Evolutionary conservation across 2,113 vertebrate genomes (phyloP), one percentile per base, ranked within the genome.

Genomic region (Alaudala cheleensis): DNA sequence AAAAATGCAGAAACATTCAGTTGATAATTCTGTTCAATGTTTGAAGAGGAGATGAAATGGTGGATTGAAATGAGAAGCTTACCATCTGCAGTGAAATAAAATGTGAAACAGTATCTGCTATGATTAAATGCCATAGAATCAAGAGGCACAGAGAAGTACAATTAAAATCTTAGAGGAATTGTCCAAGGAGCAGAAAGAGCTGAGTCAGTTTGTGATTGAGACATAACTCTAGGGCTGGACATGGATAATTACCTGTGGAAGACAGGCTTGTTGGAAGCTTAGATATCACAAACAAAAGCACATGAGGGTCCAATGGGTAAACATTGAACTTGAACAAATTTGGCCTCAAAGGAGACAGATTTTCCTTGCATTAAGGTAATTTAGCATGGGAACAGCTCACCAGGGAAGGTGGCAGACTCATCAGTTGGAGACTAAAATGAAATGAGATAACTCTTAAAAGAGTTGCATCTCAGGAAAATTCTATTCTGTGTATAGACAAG

Each of bases 31-130:
- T 89, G 11, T 79, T 93, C 53, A 51, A 2, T 86, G 74, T 94
- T 93, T 96, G 80, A 92, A 90, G 62, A 81, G 37, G 34, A 74
- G n/a, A 79, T 57, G n/a, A 79, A 89, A 74, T 22, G 7, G 53
- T 72, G 57, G 73, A 74, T 84, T 84, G 56, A 84, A 95, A 96
- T 89, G 61, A 84, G 80, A 78, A 73, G 60, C 91, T 93, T 91
- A 65, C 73, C 49, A 39, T 92, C 31, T 87, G 18, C 57, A 69
- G 31, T 65, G 77, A 65, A 94, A 84, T 47, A n/a, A 11, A 95
- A 93, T 69, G 28, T 87, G 91, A 81, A 94, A 67, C 28, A 49
- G 29, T 78, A 60, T 72, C 83, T 92, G 39, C 42, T 76, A 11
- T 87, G 89, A 89, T 92, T 87, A 86, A 93, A 88, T 51, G 64